Evolutionary conservation across 2,888 invertebrate genomes (phyloP), one percentile per base, ranked within the genome.

Genomic region (Caenorhabditis macrosperma): DNA sequence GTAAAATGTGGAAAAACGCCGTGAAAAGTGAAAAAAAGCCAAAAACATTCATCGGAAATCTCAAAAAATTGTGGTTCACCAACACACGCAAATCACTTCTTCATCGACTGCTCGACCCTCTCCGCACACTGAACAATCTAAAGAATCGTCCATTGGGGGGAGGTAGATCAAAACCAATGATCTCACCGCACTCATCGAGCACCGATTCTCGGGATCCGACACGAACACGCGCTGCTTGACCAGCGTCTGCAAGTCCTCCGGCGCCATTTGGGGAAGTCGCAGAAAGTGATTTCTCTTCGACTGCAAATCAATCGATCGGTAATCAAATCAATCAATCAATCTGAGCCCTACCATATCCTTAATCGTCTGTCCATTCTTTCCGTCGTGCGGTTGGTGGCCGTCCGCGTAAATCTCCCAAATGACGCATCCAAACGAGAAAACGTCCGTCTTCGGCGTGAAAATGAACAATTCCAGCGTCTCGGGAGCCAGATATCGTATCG

Each of bases 391-490:
- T 22, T 74, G 60, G 15, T 54, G 33, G 22, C 74, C 79, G 48
- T 79, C 64, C 17, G 63, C 74, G 28, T 55, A 79, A 35, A 79
- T 69, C 20, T 79, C 79, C 79, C 79, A 79, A 59, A 79, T 75
- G 17, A 79, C 74, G 38, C 54, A 54, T 50, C 79, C 79, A 46
- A 79, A 79, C 35, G 75, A 41, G 50, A 60, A 76, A 12, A 80
- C 80, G 35, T 80, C 80, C 7, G 52, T 66, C 61, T 80, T 80
- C 6, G 75, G 17, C 17, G 75, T 60, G 35, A 66, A 80, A 1
- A 75, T 50, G 24, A 48, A 79, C 1, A 28, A 20, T n/a, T 69
- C 55, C 0, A 79, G 30, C 0, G 79, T 79, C 41, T 79, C 79
- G 6, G 79, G 79, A 0, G 79, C 66, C 35, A 79, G 22, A 38